phyloP scores from a whole-genome alignment of 2,113 vertebrate genomes.

The Xiphophorus couchianus region DNA sequence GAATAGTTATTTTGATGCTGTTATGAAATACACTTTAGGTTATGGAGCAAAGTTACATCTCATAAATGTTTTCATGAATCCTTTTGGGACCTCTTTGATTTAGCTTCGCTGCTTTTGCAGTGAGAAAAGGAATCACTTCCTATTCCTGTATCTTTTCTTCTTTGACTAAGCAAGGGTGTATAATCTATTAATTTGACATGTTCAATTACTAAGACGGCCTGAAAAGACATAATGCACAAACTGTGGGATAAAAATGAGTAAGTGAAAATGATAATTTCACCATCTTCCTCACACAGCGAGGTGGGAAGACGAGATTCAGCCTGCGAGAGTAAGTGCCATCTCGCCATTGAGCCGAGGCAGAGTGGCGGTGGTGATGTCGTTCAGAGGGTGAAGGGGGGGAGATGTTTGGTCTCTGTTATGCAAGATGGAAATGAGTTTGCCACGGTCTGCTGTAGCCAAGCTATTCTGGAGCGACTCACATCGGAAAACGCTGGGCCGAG shows the following conservation, averaged over 20 bases:
- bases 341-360: conserved; percentile 56
- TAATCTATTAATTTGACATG: neutral
- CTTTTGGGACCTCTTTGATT: conserved; percentile 7
- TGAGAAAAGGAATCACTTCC: neutral
- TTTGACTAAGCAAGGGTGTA: neutral
- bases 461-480: conserved; percentile 79
- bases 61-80: conserved; percentile 19
- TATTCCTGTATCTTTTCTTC: neutral
- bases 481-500: conserved; percentile 74
- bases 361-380: conserved; percentile 7
- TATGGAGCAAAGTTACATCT: conserved; percentile 10
- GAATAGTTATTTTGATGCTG: conserved; percentile 40
- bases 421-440: conserved; percentile 82
- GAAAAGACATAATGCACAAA: conserved; percentile 13
- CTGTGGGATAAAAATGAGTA: conserved; percentile 36
- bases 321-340: conserved; percentile 58
- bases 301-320: conserved; percentile 52
- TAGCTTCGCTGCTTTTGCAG: neutral
- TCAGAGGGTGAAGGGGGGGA: neutral
- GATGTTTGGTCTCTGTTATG: conserved; percentile 75
- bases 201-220: conserved; percentile 5
- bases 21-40: conserved; percentile 32
- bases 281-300: conserved; percentile 36
- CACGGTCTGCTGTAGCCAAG: conserved; percentile 75
- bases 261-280: conserved; percentile 43